Evolutionary conservation across 1,140 invertebrate species (phyloP), one percentile per base, ranked within the genome.

Genomic region (Bombus soroeensis): DNA sequence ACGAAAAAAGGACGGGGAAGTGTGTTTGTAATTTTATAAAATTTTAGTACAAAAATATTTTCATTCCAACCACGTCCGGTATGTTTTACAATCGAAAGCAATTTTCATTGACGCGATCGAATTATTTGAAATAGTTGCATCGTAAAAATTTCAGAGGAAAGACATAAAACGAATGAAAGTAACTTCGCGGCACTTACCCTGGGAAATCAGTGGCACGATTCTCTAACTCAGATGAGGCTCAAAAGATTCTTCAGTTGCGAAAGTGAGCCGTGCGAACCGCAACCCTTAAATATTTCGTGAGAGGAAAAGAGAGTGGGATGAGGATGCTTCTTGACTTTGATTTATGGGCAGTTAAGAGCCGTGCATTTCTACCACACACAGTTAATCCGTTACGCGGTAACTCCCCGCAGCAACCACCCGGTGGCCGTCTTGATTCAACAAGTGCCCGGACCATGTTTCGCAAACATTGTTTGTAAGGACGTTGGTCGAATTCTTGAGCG

Each of bases 361-460:
- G 90, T 87, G 91, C 89, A 92, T 91, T 90, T 90, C 87, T 87
- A 74, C 79, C 81, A 76, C 86, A 81, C 88, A 83, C 89, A 87
- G 90, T 90, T 94, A 93, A 94, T 94, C 93, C 93, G 91, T 93
- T 92, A 93, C 92, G 90, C 86, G 91, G 91, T 91, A 90, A 92
- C 90, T 89, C 86, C 79, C 76, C 64, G 72, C 79, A 68, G 47
- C 43, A 79, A 37, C 57, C 76, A 78, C 66, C 37, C 85, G 59
- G 79, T 89, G 81, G 72, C 81, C 83, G 92, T 90, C 89, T 92
- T 93, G 93, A 95, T 94, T 95, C 94, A 95, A 95, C 94, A 95
- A 95, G 94, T 95, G 94, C 93, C 90, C 89, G 91, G 88, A 68
- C 77, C 86, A 83, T 85, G 88, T 87, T 84, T 87, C 83, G 81